Evolutionary conservation across 2,888 invertebrate species (phyloP).

Genomic region (Graphium colonna): DNA sequence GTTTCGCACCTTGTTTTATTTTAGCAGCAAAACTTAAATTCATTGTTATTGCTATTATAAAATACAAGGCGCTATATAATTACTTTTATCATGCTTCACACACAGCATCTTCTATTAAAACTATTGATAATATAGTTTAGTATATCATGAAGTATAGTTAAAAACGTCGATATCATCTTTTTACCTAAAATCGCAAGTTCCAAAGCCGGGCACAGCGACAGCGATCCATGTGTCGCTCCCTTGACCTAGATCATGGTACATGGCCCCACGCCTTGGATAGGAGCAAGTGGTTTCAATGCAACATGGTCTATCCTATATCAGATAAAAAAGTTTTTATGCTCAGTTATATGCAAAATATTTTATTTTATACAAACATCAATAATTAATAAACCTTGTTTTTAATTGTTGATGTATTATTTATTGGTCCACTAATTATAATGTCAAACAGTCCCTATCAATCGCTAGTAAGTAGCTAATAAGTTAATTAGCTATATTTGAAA

Average conservation of each 20-base stretch:
- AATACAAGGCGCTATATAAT: too few species aligned
- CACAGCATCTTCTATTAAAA: too few species aligned
- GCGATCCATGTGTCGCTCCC: slow-evolving; percentile 59
- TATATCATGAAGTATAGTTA: too few species aligned
- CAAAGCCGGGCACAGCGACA: slow-evolving; percentile 56
- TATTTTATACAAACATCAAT: background rate
- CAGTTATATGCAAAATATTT: background rate
- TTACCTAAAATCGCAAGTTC: slow-evolving; percentile 47
- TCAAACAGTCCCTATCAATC: background rate
- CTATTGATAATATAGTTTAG: too few species aligned
- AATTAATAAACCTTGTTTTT: background rate
- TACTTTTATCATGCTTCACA: too few species aligned
- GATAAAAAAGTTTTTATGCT: background rate
- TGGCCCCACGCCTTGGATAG: slow-evolving; percentile 47
- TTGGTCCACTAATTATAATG: too few species aligned
- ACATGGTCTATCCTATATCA: slow-evolving; percentile 39
- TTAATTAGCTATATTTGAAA: too few species aligned
- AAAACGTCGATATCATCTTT: background rate
- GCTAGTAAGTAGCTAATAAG: background rate
- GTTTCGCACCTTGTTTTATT: too few species aligned
- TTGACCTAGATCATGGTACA: slow-evolving; percentile 50
- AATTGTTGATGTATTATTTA: too few species aligned
- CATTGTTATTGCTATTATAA: background rate
- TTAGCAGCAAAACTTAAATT: background rate
- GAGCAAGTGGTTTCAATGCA: slow-evolving; percentile 29